Conservation (phyloP, 2,113 vertebrate genomes). For the Salvelinus alpinus region DNA sequence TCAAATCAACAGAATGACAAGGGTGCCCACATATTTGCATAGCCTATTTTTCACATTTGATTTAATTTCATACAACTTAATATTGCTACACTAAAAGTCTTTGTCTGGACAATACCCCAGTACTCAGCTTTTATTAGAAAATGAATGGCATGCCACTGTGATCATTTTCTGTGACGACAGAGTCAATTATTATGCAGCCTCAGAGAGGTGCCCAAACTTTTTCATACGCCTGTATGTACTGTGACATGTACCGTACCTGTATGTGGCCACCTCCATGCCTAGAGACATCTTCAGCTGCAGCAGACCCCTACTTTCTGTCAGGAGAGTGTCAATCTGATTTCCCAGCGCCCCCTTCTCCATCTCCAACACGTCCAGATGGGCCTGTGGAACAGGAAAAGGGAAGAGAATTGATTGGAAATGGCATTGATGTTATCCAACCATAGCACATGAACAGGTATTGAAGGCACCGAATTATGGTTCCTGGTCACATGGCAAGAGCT, state of each 20-base stretch:
- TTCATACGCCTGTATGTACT: neutral
- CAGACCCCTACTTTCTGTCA: conserved; percentile 63
- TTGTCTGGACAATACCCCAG: no score
- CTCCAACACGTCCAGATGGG: conserved; percentile 59
- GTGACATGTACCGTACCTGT: conserved; percentile 63
- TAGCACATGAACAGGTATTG: neutral
- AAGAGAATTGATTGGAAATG: conserved; percentile 19
- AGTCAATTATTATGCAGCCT: no score
- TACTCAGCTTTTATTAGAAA: no score
- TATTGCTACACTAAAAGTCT: no score
- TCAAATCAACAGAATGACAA: no score
- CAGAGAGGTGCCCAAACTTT: no score
- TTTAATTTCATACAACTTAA: no score
- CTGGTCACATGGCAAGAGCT: neutral
- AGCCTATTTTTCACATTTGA: no score
- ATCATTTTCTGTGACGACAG: no score
- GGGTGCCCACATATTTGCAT: no score
- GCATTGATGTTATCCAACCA: neutral
- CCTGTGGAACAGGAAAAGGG: conserved; percentile 61
- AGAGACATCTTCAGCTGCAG: conserved; percentile 70
- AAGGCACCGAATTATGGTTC: neutral
- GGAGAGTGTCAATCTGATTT: conserved; percentile 53
- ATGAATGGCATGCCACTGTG: no score
- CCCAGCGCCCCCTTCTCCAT: conserved; percentile 59
- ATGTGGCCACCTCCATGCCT: conserved; percentile 71